Evolutionary conservation across 2,797 vertebrate genomes (phyloP).

Genomic region (Danio aesculapii): DNA sequence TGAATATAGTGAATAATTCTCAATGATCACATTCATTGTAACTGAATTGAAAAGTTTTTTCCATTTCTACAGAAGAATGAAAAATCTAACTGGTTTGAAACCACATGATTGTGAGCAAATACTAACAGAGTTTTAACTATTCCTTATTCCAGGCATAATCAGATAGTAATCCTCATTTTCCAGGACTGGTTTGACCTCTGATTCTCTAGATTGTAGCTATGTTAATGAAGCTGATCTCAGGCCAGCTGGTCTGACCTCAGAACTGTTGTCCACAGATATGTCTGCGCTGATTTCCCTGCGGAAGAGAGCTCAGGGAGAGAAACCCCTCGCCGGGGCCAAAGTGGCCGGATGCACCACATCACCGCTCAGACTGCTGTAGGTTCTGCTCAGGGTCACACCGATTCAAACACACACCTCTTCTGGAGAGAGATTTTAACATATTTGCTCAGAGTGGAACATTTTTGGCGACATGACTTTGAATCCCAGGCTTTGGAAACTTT

Average conservation of each 20-base stretch:
- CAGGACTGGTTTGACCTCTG: neutral
- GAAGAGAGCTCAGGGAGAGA: slow-evolving; percentile 98
- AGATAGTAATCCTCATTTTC: neutral
- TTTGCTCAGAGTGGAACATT: neutral
- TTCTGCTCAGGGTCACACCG: slow-evolving; percentile 44
- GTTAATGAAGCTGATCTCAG: slow-evolving; percentile 7
- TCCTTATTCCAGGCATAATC: neutral
- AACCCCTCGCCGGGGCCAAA: slow-evolving; percentile 96
- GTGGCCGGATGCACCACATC: slow-evolving; percentile 99
- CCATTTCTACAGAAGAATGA: too few relatives aligned
- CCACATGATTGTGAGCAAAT: too few relatives aligned
- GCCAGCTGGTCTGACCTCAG: neutral
- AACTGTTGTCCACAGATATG: slow-evolving; percentile 86
- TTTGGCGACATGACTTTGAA: too few relatives aligned
- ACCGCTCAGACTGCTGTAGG: slow-evolving; percentile 97
- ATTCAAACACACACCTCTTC: neutral
- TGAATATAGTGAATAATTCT: neutral
- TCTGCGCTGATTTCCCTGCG: slow-evolving; percentile 97
- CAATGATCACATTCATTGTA: too few relatives aligned
- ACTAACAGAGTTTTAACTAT: neutral
- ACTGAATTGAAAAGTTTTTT: too few relatives aligned
- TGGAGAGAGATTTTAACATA: neutral
- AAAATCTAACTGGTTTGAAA: too few relatives aligned
- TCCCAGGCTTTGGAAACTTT: too few relatives aligned
- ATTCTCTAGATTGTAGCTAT: slow-evolving; percentile 57